Conservation (phyloP, 2,888 invertebrate species). For the Amphipoea lucens region DNA sequence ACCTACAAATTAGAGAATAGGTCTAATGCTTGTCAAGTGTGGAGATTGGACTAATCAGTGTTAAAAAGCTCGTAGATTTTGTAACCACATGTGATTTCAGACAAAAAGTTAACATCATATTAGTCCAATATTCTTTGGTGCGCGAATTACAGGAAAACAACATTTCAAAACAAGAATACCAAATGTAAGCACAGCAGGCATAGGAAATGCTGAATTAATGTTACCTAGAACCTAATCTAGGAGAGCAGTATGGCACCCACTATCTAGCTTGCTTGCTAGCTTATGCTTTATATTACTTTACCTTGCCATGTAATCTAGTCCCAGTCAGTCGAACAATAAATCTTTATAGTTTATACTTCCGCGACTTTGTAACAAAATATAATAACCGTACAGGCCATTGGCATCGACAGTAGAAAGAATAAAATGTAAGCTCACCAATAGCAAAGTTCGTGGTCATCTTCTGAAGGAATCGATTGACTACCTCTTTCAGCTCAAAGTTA, state of each 20-base stretch:
- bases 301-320: too few relatives aligned
- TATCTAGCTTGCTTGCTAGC: too few relatives aligned
- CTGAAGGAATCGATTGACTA: constrained; percentile 98
- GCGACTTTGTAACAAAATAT: background rate
- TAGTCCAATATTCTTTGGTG: constrained; percentile 63
- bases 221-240: too few relatives aligned
- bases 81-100: constrained; percentile 84
- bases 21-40: background rate
- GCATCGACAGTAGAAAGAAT: background rate
- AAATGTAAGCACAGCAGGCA: background rate
- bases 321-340: too few relatives aligned
- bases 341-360: background rate
- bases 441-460: constrained; percentile 99
- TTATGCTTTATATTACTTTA: too few relatives aligned
- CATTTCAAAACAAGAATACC: constrained; percentile 4
- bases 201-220: too few relatives aligned
- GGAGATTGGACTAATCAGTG: constrained; percentile 84
- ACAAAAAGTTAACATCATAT: constrained; percentile 80
- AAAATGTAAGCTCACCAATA: constrained; percentile 93
- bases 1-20: constrained; percentile 5
- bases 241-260: too few relatives aligned
- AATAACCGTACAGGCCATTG: background rate
- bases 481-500: constrained; percentile 97
- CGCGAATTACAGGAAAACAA: background rate
- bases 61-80: constrained; percentile 91